These are phyloP conservation scores for Dione juno DNA, from an alignment of 2,888 invertebrate species.

Conservation along the genomic window DNA sequence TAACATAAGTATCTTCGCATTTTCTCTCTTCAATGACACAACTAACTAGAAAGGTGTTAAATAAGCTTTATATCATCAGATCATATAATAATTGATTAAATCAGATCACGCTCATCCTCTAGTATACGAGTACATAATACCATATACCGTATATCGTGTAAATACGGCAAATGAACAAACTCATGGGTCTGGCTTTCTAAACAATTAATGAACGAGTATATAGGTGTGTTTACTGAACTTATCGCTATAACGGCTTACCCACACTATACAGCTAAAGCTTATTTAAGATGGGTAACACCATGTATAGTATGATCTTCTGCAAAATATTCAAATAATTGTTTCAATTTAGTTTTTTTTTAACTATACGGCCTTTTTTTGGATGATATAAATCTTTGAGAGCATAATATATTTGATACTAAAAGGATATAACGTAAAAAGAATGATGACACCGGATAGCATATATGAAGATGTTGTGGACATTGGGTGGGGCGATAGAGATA, in stretches of 20 bases:
- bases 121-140: no score
- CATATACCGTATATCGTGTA: slow-evolving; percentile 26
- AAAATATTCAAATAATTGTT: no score
- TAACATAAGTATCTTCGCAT: no score
- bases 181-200: slow-evolving; percentile 37
- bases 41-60: neutral
- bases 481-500: no score
- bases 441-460: no score
- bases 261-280: slow-evolving; percentile 34
- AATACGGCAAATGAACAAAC: slow-evolving; percentile 43
- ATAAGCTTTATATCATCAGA: neutral
- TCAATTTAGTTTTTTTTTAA: neutral
- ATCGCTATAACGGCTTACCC: slow-evolving; percentile 39
- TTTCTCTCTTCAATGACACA: no score
- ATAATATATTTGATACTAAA: no score
- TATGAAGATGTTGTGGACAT: no score
- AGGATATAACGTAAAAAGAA: no score
- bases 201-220: slow-evolving; percentile 42
- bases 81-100: neutral
- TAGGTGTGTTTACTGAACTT: slow-evolving; percentile 44
- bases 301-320: neutral
- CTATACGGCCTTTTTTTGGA: no score
- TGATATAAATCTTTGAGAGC: no score
- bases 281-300: slow-evolving; percentile 13
- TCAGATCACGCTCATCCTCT: slow-evolving; percentile 11